Conservation (phyloP, 1,140 invertebrate species). For the Orussus abietinus region DNA sequence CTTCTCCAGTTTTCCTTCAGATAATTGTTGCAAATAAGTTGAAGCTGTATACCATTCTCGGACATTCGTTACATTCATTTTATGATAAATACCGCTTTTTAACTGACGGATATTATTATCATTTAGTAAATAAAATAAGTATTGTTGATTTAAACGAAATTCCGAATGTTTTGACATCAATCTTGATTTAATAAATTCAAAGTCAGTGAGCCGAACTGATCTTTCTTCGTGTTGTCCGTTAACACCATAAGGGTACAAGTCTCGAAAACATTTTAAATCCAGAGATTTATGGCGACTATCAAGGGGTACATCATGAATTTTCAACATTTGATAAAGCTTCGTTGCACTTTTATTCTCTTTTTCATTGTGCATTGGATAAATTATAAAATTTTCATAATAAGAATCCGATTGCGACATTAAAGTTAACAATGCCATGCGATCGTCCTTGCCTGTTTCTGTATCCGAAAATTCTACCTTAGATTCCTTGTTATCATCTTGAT, state of each 20-base stretch:
- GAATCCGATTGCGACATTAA: slow-evolving; percentile 18
- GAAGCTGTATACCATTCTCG: slow-evolving; percentile 24
- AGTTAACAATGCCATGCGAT: slow-evolving; percentile 21
- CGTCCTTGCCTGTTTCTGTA: slow-evolving; percentile 1
- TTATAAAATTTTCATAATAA: slow-evolving; percentile 33
- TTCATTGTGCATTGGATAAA: slow-evolving; percentile 31
- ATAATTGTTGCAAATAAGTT: slow-evolving; percentile 25
- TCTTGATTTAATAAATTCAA: too few species aligned
- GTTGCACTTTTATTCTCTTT: slow-evolving; percentile 25
- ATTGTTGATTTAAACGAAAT: too few species aligned
- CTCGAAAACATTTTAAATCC: too few species aligned
- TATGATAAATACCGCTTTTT: slow-evolving; percentile 31
- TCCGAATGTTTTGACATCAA: too few species aligned
- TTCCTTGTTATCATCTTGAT: slow-evolving; percentile 6
- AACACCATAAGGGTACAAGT: too few species aligned
- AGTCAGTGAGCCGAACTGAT: too few species aligned
- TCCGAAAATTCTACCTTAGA: slow-evolving; percentile 4
- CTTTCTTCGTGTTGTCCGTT: too few species aligned
- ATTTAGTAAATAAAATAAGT: too few species aligned
- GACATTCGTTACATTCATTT: slow-evolving; percentile 30
- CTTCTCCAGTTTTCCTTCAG: slow-evolving; percentile 21
- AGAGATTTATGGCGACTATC: too few species aligned
- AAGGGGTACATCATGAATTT: too few species aligned
- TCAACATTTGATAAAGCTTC: slow-evolving; percentile 33
- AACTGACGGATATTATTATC: slow-evolving; percentile 16